A percentile compares a stretch with the other conserved stretches of the same genome.
These are phyloP conservation scores for Anabas testudineus DNA, from an alignment of 2,797 vertebrate genomes.

Conservation along the genomic window DNA sequence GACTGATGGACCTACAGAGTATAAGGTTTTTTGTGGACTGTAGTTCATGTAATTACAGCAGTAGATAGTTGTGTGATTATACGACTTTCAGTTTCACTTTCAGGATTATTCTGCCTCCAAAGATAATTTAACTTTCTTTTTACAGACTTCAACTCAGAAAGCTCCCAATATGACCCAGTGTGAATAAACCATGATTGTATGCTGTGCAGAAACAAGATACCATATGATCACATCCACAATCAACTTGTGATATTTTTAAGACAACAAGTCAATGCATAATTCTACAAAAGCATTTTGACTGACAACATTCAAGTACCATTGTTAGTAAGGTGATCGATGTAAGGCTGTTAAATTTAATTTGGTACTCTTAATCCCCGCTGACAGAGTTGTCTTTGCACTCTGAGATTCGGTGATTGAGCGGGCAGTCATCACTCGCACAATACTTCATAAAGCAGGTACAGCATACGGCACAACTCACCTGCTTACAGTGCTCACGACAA, in stretches of 20 bases:
- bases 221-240: slow-evolving; percentile 32
- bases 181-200: slow-evolving; percentile 19
- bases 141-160: slow-evolving; percentile 32
- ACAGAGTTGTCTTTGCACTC: slow-evolving; percentile 41
- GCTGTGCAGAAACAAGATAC: slow-evolving; percentile 29
- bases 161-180: not conserved
- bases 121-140: slow-evolving; percentile 34
- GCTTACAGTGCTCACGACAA: slow-evolving; percentile 40
- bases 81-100: not conserved
- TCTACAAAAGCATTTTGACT: slow-evolving; percentile 40
- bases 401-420: slow-evolving; percentile 12
- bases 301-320: slow-evolving; percentile 46
- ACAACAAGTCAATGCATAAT: slow-evolving; percentile 19
- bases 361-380: slow-evolving; percentile 26
- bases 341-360: slow-evolving; percentile 52
- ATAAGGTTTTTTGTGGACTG: not conserved
- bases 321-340: slow-evolving; percentile 28
- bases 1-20: not conserved
- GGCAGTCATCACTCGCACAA: slow-evolving; percentile 33
- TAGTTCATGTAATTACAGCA: not conserved
- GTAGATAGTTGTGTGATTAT: not conserved
- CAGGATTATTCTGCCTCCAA: slow-evolving; percentile 11
- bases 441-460: slow-evolving; percentile 43
- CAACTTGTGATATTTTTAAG: not conserved
- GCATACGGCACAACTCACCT: slow-evolving; percentile 31